phyloP scores from a whole-genome alignment of 2,888 invertebrate genomes.

The Drosophila seclusa region DNA sequence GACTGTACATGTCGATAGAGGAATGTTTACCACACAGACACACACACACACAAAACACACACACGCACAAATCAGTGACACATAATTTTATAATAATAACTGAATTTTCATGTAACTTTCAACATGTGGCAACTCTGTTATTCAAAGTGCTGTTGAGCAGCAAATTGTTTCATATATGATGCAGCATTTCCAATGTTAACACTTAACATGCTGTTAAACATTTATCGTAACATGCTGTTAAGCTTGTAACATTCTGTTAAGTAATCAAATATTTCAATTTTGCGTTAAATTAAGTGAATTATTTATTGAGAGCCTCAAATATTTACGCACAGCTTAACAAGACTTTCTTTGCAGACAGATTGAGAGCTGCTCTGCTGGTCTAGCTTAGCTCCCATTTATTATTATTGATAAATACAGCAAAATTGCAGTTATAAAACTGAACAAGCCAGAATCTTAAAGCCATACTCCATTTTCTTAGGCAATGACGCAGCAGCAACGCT shows the following conservation, averaged over 20 bases:
- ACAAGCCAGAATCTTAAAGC: background rate
- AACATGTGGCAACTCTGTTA: background rate
- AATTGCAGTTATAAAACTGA: background rate
- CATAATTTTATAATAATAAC: background rate
- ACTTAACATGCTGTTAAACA: background rate
- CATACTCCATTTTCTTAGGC: slow-evolving; percentile 3
- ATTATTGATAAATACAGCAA: background rate
- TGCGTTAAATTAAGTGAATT: background rate
- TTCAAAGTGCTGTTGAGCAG: background rate
- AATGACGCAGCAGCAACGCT: slow-evolving; percentile 47
- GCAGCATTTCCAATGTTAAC: background rate
- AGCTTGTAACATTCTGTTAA: background rate
- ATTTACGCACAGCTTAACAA: background rate
- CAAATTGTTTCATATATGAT: background rate
- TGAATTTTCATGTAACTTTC: background rate
- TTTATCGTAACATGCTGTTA: background rate
- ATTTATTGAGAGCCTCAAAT: background rate
- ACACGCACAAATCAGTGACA: background rate
- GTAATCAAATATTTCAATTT: background rate
- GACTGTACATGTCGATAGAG: slow-evolving; percentile 16
- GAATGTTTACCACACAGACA: slow-evolving; percentile 6
- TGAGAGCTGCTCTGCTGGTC: background rate
- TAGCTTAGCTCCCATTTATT: background rate
- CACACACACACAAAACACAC: background rate
- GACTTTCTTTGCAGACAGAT: background rate